phyloP scores from a whole-genome alignment of 1,140 invertebrate species.

The Lordiphosa stackelbergi region DNA sequence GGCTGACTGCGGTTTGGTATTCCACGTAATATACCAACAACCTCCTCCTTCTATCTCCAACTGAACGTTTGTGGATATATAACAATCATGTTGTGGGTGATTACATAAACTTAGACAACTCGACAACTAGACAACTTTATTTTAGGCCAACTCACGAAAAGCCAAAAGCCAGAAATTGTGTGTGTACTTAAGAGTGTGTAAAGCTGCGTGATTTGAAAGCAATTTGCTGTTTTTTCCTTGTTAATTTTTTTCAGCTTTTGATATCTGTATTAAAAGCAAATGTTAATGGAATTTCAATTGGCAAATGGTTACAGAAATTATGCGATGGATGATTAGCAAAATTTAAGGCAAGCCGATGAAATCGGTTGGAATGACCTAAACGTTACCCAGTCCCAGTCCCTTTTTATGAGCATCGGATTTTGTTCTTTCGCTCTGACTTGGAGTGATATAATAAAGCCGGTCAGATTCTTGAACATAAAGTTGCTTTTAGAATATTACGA shows the following conservation, averaged over 20 bases:
- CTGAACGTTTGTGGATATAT: slow-evolving; percentile 26
- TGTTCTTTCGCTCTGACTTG: too few relatives aligned
- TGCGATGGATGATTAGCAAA: too few relatives aligned
- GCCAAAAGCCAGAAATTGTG: slow-evolving; percentile 28
- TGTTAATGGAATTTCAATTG: neutral
- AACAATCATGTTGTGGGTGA: slow-evolving; percentile 72
- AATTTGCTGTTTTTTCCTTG: slow-evolving; percentile 48
- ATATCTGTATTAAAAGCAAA: slow-evolving; percentile 8
- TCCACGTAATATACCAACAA: slow-evolving; percentile 7
- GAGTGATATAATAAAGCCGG: too few relatives aligned
- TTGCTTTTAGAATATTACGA: too few relatives aligned
- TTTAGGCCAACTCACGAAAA: slow-evolving; percentile 26
- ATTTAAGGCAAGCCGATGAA: too few relatives aligned
- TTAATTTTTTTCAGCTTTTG: slow-evolving; percentile 6
- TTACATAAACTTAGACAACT: slow-evolving; percentile 64
- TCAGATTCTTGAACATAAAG: too few relatives aligned
- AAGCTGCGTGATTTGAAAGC: slow-evolving; percentile 59
- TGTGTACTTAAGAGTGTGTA: slow-evolving; percentile 19
- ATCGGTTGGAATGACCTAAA: too few relatives aligned
- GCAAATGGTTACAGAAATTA: too few relatives aligned
- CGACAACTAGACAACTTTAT: slow-evolving; percentile 61
- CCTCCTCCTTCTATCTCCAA: slow-evolving; percentile 23
- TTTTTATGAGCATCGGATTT: too few relatives aligned
- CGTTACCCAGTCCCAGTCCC: too few relatives aligned
- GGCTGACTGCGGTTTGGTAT: slow-evolving; percentile 15